Evolutionary conservation across 2,797 vertebrate genomes (phyloP).

Genomic region (Parotocinclus haroldoi): DNA sequence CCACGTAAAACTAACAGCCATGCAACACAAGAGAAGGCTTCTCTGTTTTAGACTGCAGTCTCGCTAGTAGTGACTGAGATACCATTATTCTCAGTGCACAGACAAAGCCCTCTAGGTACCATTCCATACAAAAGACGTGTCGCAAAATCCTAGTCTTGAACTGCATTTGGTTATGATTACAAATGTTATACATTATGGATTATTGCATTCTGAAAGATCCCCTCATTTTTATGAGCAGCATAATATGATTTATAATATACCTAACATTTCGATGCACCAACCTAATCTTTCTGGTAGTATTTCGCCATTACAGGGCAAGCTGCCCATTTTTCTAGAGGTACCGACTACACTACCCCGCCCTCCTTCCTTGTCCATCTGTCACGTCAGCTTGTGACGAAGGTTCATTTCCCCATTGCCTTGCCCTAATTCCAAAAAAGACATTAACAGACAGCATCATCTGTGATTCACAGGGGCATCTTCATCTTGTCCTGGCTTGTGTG

Average conservation of each 20-base stretch:
- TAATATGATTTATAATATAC: too few relatives aligned
- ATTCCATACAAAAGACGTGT: too few relatives aligned
- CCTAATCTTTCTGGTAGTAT: not conserved
- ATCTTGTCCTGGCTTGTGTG: slow-evolving; percentile 38
- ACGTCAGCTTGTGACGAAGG: slow-evolving; percentile 35
- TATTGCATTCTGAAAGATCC: too few relatives aligned
- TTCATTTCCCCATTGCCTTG: slow-evolving; percentile 41
- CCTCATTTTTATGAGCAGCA: too few relatives aligned
- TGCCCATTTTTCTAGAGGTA: slow-evolving; percentile 38
- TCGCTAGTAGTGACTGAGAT: not conserved
- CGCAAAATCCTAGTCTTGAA: too few relatives aligned
- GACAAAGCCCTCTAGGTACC: not conserved
- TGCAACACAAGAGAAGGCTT: not conserved
- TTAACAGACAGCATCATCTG: slow-evolving; percentile 28
- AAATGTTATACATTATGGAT: too few relatives aligned
- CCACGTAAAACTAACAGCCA: slow-evolving; percentile 15
- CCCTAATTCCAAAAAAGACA: slow-evolving; percentile 50
- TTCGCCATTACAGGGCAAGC: slow-evolving; percentile 11
- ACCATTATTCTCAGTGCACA: too few relatives aligned
- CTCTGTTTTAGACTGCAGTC: slow-evolving; percentile 5
- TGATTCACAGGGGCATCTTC: slow-evolving; percentile 21
- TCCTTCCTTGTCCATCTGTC: slow-evolving; percentile 40
- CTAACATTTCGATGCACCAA: too few relatives aligned
- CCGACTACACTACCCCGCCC: slow-evolving; percentile 26
- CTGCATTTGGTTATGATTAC: too few relatives aligned